Base-by-base conservation (phyloP, 1,140 invertebrate species). In the Oreohelix idahoensis region DNA sequence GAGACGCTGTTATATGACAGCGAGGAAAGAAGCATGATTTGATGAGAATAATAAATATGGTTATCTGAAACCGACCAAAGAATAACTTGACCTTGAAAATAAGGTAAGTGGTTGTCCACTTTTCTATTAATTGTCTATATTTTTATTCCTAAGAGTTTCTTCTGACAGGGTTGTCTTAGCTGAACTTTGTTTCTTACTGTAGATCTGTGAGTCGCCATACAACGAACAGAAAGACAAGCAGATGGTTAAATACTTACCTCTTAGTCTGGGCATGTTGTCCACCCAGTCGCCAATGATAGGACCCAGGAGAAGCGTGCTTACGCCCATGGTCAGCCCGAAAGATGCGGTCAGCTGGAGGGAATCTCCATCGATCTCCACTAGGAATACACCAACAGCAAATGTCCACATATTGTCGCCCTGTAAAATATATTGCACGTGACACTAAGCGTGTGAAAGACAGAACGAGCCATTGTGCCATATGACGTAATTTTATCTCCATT, bases 341-440 rank as follows among this genome's bases (percentile, higher is more conserved):
- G 93, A 87, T 29, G 94, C 94, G 2, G 93, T 91, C 23, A 94
- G 90, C 58, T 89, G 88, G 26, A 93, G 85, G 26, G 84, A 86
- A 15, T 89, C 86, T 8, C 87, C 86, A 11, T 87, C 49, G 80
- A 94, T 83, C 42, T 92, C 81, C 13, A 93, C 88, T 75, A 94
- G 88, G 83, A 94, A 94, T n/a, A 95, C 85, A 11, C 94, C 94
- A 17, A 93, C 92, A n/a, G 93, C 93, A 90, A 94, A 94, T 58
- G 87, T 87, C 94, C 94, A 95, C 93, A 94, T 94, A 23, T 94
- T 91, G 87, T 94, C 94, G 23, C 94, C 94, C 94, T 94, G 78
- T 35, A 1, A 45, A 45, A 42, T n/a, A 74, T 13, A 45, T 8
- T 35, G 23, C 5, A 58, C 53, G 23, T 45, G 42, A 8, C 42